Conservation (phyloP, 1,140 invertebrate species). For the Camponotus floridanus region DNA sequence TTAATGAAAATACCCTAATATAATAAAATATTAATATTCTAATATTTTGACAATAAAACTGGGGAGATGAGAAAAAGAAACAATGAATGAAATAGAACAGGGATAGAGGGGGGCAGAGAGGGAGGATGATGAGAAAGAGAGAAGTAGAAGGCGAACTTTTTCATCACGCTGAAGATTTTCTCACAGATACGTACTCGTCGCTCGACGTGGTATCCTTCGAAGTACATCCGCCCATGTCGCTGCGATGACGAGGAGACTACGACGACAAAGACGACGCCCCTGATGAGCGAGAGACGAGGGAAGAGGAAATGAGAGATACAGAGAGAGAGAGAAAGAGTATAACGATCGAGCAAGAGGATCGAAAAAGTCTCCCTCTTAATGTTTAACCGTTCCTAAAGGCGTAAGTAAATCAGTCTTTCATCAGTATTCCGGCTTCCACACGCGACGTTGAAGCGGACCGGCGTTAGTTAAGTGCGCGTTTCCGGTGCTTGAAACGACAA, state of each 20-base stretch:
- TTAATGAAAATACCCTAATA: not conserved
- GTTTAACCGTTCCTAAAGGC: not conserved
- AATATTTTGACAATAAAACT: not conserved
- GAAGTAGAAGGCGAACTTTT: not conserved
- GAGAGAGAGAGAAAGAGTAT: not conserved
- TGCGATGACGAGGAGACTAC: conserved; percentile 57
- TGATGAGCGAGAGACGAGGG: conserved; percentile 51
- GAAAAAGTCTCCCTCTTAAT: no score
- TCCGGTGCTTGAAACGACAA: conserved; percentile 1
- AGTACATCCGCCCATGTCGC: conserved; percentile 84
- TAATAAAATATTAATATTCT: not conserved
- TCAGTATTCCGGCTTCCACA: conserved; percentile 14
- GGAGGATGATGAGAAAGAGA: not conserved
- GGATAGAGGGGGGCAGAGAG: no score
- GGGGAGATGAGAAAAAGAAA: not conserved
- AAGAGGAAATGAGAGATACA: not conserved
- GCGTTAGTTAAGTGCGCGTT: conserved; percentile 7
- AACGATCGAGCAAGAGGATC: not conserved
- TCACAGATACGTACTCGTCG: conserved; percentile 83
- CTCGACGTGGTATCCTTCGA: conserved; percentile 84
- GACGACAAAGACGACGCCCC: conserved; percentile 56
- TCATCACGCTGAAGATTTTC: not conserved
- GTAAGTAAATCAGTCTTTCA: conserved; percentile 16
- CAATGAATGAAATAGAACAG: not conserved
- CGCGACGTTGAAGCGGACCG: conserved; percentile 2